Conservation (phyloP, 2,113 vertebrate genomes). For the Columbina picui region DNA sequence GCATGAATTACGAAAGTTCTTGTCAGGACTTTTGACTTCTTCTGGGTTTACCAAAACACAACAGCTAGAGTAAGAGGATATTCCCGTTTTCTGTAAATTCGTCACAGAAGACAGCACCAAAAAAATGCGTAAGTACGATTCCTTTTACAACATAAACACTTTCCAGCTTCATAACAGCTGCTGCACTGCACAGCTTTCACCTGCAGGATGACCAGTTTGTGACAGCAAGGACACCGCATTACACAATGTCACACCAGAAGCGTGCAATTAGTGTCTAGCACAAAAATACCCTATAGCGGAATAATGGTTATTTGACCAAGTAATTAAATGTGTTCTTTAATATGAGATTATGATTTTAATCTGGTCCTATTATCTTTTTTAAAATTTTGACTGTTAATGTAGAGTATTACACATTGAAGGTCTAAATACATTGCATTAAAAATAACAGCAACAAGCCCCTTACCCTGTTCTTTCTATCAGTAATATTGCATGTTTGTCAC, state of each 20-base stretch:
- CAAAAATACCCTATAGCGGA: constrained; percentile 2
- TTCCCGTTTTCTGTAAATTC: not conserved
- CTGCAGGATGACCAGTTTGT: constrained; percentile 18
- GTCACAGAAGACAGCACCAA: not conserved
- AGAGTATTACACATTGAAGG: not conserved
- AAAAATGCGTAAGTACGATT: not conserved
- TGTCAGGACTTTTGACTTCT: not conserved
- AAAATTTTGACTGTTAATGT: not conserved
- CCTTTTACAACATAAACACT: not conserved
- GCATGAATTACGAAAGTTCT: not conserved
- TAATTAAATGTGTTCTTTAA: constrained; percentile 21
- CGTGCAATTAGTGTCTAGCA: not conserved
- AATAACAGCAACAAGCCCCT: not conserved
- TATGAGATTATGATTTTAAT: constrained; percentile 21
- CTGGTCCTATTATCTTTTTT: not conserved
- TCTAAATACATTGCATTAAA: not conserved
- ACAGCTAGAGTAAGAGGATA: not conserved
- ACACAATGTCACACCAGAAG: not conserved
- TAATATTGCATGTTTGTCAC: not conserved
- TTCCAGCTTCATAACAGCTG: not conserved
- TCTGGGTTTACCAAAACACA: not conserved
- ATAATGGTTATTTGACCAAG: not conserved
- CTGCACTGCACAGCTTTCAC: not conserved
- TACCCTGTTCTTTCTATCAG: not conserved
- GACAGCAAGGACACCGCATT: constrained; percentile 24